Evolutionary conservation across 2,797 vertebrate genomes (phyloP).

Genomic region (Protosalanx chinensis): DNA sequence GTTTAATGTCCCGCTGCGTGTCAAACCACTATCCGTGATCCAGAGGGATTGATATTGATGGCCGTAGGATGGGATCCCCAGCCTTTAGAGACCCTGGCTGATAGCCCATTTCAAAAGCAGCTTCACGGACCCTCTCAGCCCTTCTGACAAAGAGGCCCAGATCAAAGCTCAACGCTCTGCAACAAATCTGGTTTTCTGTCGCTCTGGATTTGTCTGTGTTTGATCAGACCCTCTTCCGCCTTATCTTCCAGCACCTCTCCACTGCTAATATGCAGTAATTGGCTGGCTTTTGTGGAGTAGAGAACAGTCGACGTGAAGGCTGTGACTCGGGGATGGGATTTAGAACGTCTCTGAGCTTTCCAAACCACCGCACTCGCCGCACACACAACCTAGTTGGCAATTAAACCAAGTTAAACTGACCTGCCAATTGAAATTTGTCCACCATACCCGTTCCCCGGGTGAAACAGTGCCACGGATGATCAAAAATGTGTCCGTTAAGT

Average conservation of each 20-base stretch:
- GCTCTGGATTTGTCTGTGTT: conserved; percentile 70
- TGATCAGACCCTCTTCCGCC: conserved; percentile 65
- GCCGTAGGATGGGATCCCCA: conserved; percentile 26
- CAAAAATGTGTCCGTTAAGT: too few relatives aligned
- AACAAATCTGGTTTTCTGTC: conserved; percentile 75
- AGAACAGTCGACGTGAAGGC: conserved; percentile 60
- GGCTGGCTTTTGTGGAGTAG: conserved; percentile 66
- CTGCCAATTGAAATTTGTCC: too few relatives aligned
- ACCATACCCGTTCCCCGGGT: too few relatives aligned
- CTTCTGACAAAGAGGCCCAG: conserved; percentile 60
- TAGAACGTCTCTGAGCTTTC: neutral
- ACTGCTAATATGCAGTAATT: conserved; percentile 70
- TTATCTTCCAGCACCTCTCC: conserved; percentile 64
- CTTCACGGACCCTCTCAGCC: conserved; percentile 44
- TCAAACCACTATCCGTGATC: conserved; percentile 18
- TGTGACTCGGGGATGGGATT: conserved; percentile 44
- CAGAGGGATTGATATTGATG: conserved; percentile 40
- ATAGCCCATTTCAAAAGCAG: conserved; percentile 68
- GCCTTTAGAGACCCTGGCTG: conserved; percentile 27
- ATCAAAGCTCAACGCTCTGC: conserved; percentile 72
- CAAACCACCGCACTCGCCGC: neutral
- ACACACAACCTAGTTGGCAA: neutral
- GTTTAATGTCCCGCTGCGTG: conserved; percentile 36
- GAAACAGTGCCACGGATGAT: too few relatives aligned
- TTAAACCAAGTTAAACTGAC: too few relatives aligned